These are phyloP conservation scores for Capromys pilorides DNA, from an alignment of 2,797 vertebrate genomes.

Conservation along the genomic window DNA sequence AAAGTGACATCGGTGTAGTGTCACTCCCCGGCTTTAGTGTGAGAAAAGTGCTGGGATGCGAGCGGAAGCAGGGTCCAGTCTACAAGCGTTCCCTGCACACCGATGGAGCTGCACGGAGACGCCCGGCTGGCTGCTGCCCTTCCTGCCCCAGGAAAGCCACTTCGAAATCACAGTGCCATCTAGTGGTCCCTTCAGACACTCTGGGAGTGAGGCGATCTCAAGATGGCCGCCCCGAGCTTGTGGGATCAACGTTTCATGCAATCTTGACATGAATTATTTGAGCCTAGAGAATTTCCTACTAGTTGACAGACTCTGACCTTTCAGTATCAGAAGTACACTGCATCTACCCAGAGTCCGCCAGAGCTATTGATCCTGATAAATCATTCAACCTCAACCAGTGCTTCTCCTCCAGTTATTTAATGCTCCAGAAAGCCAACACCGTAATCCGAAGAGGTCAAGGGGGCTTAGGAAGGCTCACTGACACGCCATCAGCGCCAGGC, in stretches of 20 bases:
- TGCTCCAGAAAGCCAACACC: constrained; percentile 48
- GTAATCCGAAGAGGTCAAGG: constrained; percentile 59
- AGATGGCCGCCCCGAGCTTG: constrained; percentile 73
- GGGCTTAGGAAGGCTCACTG: constrained; percentile 18
- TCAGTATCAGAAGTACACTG: constrained; percentile 56
- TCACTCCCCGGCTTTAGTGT: constrained; percentile 2
- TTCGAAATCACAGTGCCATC: constrained; percentile 79
- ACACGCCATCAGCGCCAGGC: neutral
- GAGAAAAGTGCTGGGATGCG: constrained; percentile 20
- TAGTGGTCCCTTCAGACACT: constrained; percentile 68
- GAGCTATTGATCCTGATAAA: constrained; percentile 75
- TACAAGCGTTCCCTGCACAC: neutral
- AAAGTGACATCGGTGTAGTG: constrained; percentile 13
- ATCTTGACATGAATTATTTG: constrained; percentile 22
- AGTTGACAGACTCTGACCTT: constrained; percentile 73
- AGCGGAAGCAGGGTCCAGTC: constrained; percentile 20
- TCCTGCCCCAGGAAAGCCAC: constrained; percentile 36
- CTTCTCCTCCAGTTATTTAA: constrained; percentile 66
- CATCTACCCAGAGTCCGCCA: constrained; percentile 61
- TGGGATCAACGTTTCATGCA: constrained; percentile 17
- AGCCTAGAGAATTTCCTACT: constrained; percentile 61
- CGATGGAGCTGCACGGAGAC: neutral
- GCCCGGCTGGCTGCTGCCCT: neutral
- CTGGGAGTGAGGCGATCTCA: constrained; percentile 16
- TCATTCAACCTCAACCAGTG: constrained; percentile 61